Base-by-base conservation (phyloP, 64 coral and sea anemone genomes). In the Catalaphyllia jardinei region DNA sequence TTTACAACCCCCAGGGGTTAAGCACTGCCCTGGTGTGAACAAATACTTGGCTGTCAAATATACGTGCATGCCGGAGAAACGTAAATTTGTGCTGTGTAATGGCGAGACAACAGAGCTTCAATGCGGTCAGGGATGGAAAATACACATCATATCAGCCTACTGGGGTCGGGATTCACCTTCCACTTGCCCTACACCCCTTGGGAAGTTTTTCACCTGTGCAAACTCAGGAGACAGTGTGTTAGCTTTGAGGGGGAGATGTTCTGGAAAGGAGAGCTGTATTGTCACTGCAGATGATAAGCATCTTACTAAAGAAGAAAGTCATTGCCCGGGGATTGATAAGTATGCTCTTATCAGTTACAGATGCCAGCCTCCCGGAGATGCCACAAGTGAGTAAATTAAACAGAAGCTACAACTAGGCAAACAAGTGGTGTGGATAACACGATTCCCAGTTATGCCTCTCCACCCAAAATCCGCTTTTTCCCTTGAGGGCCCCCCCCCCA, bases 11-110 rank as follows among this genome's bases (percentile, higher is more conserved):
- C 88, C 83, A 19, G 95, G 95, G 5, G 86, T 62, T 13, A 51
- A 77, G 17, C 95, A 97, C 46, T 97, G 95, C 31, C 95, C 95
- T 0, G 95, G 95, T 80, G 88, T 97, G 13, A 97, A 97, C 22
- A 97, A 97, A 83, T 97, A 97, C 77, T 59, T 97, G 31, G 71
- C 90, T 46, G 77, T 97, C 1, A 97, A 97, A 29, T 97, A 97
- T 20, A 91, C 91, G 13, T 97, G 95, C 27, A 87, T 94, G n/a
- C 88, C 95, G 11, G 67, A 89, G 51, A 89, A 93, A 76, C 88
- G 74, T 14, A 97, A 97, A 64, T 91, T 97, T 79, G 95, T 97
- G 33, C 71, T 97, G 60, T 97, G 95, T 49, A 89, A 87, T 25
- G 95, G 95, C 57, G 95, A 97, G 51, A 97, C 76, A 25, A 97